A percentile compares a stretch with the other conserved stretches of the same genome.
These are phyloP conservation scores for Himantopus leucocephalus DNA, from an alignment of 2,113 vertebrate species.

Conservation along the genomic window DNA sequence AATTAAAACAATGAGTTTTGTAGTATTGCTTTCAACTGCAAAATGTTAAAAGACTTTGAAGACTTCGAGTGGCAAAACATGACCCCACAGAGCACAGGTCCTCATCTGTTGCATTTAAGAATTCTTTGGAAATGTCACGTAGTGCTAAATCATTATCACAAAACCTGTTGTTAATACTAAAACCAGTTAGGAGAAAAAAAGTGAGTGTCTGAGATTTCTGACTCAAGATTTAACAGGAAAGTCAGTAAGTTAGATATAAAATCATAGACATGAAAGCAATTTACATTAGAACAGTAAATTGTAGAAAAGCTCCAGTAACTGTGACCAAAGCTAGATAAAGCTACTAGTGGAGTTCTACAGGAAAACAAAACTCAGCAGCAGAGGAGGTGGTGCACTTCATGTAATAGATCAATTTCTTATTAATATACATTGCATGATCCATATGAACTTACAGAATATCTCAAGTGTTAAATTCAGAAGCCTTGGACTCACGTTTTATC, in stretches of 20 bases:
- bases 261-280: background rate
- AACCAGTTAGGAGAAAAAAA: background rate
- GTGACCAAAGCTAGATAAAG: background rate
- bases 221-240: background rate
- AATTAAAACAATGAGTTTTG: background rate
- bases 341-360: background rate
- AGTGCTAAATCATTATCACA: background rate
- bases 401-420: background rate
- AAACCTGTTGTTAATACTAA: background rate
- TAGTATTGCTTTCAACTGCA: background rate
- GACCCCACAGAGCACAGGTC: background rate
- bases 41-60: background rate
- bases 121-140: background rate
- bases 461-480: background rate
- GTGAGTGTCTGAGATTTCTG: background rate
- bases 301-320: background rate
- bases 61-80: background rate
- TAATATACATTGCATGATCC: background rate
- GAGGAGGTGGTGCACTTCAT: background rate
- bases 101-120: background rate
- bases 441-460: background rate
- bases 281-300: background rate
- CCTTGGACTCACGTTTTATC: background rate
- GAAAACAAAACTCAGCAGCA: background rate
- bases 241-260: background rate